Percentiles rank a stretch among this genome's conserved stretches.
Evolutionary conservation across 2,797 vertebrate species (phyloP).

Genomic region (Pseudomugil tenellus): DNA sequence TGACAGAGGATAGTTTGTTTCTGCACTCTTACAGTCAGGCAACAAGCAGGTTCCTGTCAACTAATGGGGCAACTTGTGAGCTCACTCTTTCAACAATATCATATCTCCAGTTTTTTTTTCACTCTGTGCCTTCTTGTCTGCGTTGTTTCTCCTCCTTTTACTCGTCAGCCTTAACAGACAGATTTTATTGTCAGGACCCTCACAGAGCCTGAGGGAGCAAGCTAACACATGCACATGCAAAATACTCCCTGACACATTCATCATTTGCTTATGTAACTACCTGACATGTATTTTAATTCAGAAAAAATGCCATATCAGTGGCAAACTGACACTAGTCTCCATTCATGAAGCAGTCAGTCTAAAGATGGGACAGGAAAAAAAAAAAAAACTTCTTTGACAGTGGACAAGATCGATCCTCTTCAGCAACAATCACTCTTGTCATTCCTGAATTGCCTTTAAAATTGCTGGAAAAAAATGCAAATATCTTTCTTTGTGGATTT

Average conservation of each 20-base stretch:
- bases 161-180: conserved; percentile 27
- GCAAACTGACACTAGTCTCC: conserved; percentile 13
- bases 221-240: neutral
- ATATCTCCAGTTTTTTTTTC: conserved; percentile 38
- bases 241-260: conserved; percentile 14
- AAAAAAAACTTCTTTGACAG: conserved; percentile 33
- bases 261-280: conserved; percentile 41
- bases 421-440: conserved; percentile 44
- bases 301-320: conserved; percentile 21
- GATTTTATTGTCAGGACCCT: conserved; percentile 43
- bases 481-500: conserved; percentile 66
- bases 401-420: conserved; percentile 22
- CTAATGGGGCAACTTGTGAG: conserved; percentile 31
- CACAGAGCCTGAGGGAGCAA: conserved; percentile 31
- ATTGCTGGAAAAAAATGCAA: conserved; percentile 70
- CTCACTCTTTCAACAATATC: conserved; percentile 40
- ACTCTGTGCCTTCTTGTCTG: neutral
- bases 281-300: conserved; percentile 19
- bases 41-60: conserved; percentile 45
- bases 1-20: no score
- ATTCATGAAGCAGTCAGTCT: conserved; percentile 14
- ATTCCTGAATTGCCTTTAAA: conserved; percentile 72
- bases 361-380: conserved; percentile 8
- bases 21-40: conserved; percentile 2
- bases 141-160: conserved; percentile 3